phyloP scores from a whole-genome alignment of 1,140 invertebrate species.

The Heliconius congener region DNA sequence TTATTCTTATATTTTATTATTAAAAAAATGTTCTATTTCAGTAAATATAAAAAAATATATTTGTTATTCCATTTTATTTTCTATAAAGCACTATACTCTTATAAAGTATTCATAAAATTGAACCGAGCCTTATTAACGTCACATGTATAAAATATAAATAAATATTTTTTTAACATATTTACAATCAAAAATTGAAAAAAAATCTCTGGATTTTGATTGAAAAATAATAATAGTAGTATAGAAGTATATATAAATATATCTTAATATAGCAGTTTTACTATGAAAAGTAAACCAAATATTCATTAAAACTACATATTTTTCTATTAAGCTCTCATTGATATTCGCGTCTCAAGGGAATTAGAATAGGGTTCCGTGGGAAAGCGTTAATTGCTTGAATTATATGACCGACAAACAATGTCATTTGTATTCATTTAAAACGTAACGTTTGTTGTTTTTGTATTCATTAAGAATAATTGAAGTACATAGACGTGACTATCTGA shows the following conservation, averaged over 20 bases:
- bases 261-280: not conserved
- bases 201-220: too few relatives aligned
- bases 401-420: constrained; percentile 49
- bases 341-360: constrained; percentile 53
- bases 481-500: not conserved
- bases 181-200: too few relatives aligned
- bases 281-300: not conserved
- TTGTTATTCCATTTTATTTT: too few relatives aligned
- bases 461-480: not conserved
- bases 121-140: too few relatives aligned
- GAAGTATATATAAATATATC: not conserved
- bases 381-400: constrained; percentile 74
- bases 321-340: constrained; percentile 22
- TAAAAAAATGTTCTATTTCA: not conserved
- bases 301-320: not conserved
- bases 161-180: too few relatives aligned
- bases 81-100: too few relatives aligned
- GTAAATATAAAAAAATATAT: too few relatives aligned
- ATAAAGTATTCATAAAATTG: too few relatives aligned
- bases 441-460: constrained; percentile 5
- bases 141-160: too few relatives aligned
- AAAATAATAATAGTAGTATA: not conserved
- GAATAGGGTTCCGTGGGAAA: constrained; percentile 43
- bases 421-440: constrained; percentile 63
- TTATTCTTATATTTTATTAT: not conserved